These are phyloP conservation scores for Halcyon malimbica DNA, from an alignment of 2,113 vertebrate genomes.

Conservation along the genomic window DNA sequence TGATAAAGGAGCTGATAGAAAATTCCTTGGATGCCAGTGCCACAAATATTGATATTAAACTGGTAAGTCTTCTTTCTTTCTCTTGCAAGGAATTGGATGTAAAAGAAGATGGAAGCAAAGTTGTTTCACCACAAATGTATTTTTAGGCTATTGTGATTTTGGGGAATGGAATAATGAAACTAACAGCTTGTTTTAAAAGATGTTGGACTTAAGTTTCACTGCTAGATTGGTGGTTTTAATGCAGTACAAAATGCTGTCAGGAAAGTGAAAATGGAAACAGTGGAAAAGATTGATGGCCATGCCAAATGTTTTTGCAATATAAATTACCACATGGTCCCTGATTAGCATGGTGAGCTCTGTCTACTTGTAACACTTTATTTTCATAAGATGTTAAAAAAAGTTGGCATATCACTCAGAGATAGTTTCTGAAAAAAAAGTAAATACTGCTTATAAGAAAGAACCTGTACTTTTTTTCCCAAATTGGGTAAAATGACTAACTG, in stretches of 20 bases:
- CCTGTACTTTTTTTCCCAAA: background rate
- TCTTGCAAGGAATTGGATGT: background rate
- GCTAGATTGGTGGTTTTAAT: background rate
- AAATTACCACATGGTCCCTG: background rate
- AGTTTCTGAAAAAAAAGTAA: background rate
- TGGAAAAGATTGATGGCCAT: background rate
- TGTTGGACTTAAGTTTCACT: background rate
- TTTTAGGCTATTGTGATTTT: background rate
- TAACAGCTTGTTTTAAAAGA: background rate
- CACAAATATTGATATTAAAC: constrained; percentile 87
- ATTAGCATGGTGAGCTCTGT: background rate
- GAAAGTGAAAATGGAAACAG: background rate
- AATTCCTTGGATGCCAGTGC: constrained; percentile 92
- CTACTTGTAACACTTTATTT: background rate
- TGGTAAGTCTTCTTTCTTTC: constrained; percentile 78
- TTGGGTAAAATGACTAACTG: background rate
- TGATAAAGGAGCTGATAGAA: constrained; percentile 94
- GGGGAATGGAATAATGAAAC: background rate
- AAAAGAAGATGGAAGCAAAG: background rate
- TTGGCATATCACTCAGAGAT: background rate
- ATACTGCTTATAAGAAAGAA: background rate
- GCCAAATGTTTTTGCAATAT: background rate
- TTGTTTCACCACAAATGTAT: background rate
- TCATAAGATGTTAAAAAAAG: background rate
- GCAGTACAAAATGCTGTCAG: background rate